Conservation (phyloP, 2,113 vertebrate species). For the Neogale vison region DNA sequence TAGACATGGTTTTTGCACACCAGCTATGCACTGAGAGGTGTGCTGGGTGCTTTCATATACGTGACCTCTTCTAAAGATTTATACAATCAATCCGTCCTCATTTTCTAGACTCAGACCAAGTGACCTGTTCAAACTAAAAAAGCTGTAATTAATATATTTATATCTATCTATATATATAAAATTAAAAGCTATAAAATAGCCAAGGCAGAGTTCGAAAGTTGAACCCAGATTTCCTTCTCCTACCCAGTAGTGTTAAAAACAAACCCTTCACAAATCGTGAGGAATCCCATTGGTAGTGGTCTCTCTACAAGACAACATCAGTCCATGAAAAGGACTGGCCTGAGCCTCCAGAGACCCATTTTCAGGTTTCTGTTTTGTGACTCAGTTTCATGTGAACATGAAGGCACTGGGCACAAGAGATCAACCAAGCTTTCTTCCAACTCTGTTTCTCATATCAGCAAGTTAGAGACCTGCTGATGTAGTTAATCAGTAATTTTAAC, state of each 20-base stretch:
- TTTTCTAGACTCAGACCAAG: not conserved
- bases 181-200: no score
- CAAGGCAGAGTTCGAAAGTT: not conserved
- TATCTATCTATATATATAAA: no score
- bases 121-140: not conserved
- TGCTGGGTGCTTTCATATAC: not conserved
- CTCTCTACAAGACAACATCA: not conserved
- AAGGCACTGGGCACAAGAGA: not conserved
- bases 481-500: conserved; percentile 23
- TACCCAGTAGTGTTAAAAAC: not conserved
- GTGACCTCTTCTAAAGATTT: not conserved
- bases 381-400: not conserved
- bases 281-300: not conserved
- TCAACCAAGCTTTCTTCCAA: not conserved
- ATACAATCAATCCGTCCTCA: not conserved
- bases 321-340: not conserved
- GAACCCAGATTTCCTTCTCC: not conserved
- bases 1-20: not conserved
- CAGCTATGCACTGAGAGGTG: not conserved
- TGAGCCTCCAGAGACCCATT: not conserved
- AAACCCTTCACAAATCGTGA: not conserved
- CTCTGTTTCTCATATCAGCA: not conserved
- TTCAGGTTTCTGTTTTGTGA: not conserved
- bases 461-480: not conserved
- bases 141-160: not conserved